Conservation (phyloP, 1,140 invertebrate genomes). For the Euura saliciscinereae region DNA sequence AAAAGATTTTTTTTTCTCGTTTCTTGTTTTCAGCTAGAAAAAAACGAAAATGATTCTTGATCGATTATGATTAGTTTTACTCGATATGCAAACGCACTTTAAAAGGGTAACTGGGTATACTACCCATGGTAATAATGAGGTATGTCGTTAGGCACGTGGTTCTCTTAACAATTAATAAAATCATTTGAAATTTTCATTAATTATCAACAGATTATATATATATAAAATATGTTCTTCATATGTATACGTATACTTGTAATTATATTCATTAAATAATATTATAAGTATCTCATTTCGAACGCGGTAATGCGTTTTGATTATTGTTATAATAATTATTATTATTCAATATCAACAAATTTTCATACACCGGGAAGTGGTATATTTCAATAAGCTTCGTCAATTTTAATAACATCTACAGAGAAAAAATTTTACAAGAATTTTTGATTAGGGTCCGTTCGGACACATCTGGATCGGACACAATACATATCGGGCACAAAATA, state of each 20-base stretch:
- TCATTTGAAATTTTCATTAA: conserved; percentile 33
- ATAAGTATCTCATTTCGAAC: conserved; percentile 39
- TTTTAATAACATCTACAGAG: not conserved
- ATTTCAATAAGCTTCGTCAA: not conserved
- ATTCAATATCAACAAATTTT: not conserved
- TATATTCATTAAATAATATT: conserved; percentile 52
- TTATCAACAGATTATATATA: conserved; percentile 29
- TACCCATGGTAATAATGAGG: conserved; percentile 47
- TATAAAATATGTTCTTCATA: conserved; percentile 19
- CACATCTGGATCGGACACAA: too few species aligned
- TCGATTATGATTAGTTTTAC: not conserved
- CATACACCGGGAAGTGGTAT: not conserved
- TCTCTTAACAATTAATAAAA: conserved; percentile 29
- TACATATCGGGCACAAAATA: too few species aligned
- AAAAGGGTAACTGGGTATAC: conserved; percentile 38
- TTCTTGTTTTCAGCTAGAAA: too few species aligned
- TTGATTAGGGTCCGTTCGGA: too few species aligned
- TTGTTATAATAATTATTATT: not conserved
- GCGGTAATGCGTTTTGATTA: not conserved
- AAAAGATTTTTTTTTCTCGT: not conserved
- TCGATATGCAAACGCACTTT: conserved; percentile 37
- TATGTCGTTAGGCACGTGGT: conserved; percentile 54
- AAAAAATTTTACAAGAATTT: too few species aligned
- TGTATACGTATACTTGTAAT: conserved; percentile 31
- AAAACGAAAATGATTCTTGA: not conserved